Evolutionary conservation across 1,140 invertebrate genomes (phyloP), one percentile per base, ranked within the genome.

Genomic region (Alviniconcha marisindica): DNA sequence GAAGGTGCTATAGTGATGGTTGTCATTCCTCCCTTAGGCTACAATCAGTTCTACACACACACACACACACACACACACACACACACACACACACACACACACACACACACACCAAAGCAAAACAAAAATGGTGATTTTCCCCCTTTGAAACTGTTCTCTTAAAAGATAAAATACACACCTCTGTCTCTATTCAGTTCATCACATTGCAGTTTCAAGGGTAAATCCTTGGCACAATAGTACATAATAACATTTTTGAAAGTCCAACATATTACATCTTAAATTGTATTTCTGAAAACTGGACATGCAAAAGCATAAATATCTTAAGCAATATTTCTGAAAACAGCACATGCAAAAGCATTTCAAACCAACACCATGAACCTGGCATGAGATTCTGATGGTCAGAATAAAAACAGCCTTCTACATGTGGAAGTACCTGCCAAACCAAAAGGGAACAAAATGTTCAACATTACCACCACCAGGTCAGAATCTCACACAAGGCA

Each of bases 51-150:
- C 28, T 28, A 42, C 38, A 24, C 7, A 33, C 66, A 71, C 66
- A 36, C 15, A 71, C 66, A 40, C 66, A 33, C 66, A 5, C 5
- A 33, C 31, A 71, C 66, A 71, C 66, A 36, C 31, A 71, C 66
- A 71, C 66, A 71, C 66, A 71, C 66, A 71, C 66, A 71, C 66
- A 71, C 66, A 71, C 66, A 71, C 66, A 31, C 66, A 36, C 28
- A 36, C 33, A 36, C 33, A 71, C 28, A 71, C 33, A 36, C 66
- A 71, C 5, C 5, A 10, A 71, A 18, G 36, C n/a, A n/a, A n/a
- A 71, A 33, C 15, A 14, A 4, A 5, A 71, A 33, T 14, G 21
- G 10, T 7, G 10, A 31, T 66, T 66, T 66, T 7, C 7, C 7
- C n/a, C 10, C 28, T 66, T 21, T 14, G 7, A n/a, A 66, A 28